These are phyloP conservation scores for Campylomormyrus tamandua DNA, from an alignment of 2,113 vertebrate genomes.

Conservation along the genomic window DNA sequence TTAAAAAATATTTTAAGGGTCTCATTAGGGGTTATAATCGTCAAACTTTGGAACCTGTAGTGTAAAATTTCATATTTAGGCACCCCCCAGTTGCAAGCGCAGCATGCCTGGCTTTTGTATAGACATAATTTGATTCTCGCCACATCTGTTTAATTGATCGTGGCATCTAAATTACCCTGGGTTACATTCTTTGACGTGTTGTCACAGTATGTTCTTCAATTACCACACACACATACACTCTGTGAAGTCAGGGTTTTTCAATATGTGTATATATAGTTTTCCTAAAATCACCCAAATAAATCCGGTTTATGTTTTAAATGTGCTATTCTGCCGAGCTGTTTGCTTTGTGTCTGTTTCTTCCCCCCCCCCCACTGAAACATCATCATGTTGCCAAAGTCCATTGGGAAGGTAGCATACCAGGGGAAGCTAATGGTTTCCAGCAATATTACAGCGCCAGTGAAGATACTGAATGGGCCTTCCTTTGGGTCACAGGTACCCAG, in stretches of 20 bases:
- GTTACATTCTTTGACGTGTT: neutral
- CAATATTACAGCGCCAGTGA: neutral
- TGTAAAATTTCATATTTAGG: neutral
- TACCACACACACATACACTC: neutral
- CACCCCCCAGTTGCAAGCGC: neutral
- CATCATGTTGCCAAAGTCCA: neutral
- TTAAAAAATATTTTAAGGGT: neutral
- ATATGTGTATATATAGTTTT: neutral
- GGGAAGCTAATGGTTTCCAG: neutral
- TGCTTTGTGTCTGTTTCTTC: neutral
- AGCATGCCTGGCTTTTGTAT: neutral
- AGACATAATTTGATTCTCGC: neutral
- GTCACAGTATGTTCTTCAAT: neutral
- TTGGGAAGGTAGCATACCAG: neutral
- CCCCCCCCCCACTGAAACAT: neutral
- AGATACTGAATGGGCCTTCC: neutral
- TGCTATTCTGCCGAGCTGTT: neutral
- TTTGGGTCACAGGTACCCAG: neutral
- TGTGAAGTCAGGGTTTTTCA: neutral
- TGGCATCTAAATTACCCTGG: neutral
- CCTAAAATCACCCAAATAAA: constrained; percentile 13
- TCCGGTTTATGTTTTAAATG: neutral
- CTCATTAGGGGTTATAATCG: neutral
- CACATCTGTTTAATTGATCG: neutral
- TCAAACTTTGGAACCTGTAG: neutral